These are phyloP conservation scores for Aurelia sp. DNA, from an alignment of 30 jellyfish, hydroid and myxozoan species.

Conservation along the genomic window DNA sequence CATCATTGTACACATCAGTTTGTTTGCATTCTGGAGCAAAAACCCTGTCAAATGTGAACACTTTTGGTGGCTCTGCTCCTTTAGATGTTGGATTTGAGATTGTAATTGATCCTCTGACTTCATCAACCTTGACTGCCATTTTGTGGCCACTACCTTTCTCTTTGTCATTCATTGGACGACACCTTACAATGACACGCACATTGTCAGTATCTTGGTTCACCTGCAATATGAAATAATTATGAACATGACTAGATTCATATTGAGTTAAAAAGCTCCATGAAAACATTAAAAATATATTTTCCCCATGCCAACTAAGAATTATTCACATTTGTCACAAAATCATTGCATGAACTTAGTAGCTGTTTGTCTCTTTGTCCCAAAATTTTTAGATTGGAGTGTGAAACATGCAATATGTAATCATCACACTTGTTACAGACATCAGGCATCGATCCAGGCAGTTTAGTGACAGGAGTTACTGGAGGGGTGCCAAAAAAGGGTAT, in stretches of 20 bases:
- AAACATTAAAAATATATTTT: too few species aligned
- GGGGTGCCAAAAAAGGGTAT: too few species aligned
- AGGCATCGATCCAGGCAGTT: too few species aligned
- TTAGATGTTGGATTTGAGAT: constrained; percentile 63
- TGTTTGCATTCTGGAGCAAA: constrained; percentile 98
- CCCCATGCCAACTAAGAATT: too few species aligned
- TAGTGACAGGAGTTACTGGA: too few species aligned
- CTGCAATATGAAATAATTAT: background rate
- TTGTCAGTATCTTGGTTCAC: constrained; percentile 69
- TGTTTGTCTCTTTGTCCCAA: too few species aligned
- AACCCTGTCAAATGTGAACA: constrained; percentile 90
- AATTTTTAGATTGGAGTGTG: too few species aligned
- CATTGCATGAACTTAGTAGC: too few species aligned
- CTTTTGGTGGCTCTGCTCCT: constrained; percentile 85
- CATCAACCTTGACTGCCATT: constrained; percentile 86
- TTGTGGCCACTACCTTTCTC: constrained; percentile 74
- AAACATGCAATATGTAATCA: too few species aligned
- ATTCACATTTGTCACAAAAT: too few species aligned
- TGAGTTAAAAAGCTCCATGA: too few species aligned
- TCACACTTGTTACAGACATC: too few species aligned
- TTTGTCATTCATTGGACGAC: constrained; percentile 94
- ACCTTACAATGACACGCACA: constrained; percentile 94
- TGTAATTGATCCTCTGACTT: constrained; percentile 83
- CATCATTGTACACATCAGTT: constrained; percentile 94
- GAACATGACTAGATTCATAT: background rate